phyloP scores from a whole-genome alignment of 2,797 vertebrate genomes.

The Trachops cirrhosus region DNA sequence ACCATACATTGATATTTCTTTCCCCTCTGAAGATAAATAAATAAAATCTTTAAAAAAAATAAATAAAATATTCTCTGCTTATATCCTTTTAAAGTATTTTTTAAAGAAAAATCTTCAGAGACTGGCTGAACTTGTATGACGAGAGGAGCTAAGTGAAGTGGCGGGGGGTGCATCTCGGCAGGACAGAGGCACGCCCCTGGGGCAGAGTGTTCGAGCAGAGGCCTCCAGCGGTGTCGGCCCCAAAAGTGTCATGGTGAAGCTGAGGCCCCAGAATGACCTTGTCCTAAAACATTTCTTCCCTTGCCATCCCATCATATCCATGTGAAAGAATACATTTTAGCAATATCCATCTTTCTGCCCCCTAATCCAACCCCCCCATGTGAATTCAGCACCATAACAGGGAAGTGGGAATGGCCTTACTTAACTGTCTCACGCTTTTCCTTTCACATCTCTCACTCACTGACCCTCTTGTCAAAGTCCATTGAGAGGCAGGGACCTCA shows the following conservation, averaged over 20 bases:
- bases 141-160: not conserved
- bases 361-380: not conserved
- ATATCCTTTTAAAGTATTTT: not conserved
- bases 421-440: not conserved
- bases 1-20: no score
- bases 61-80: not conserved
- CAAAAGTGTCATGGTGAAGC: not conserved
- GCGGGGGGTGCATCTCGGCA: fast-evolving
- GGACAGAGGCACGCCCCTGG: fast-evolving
- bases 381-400: not conserved
- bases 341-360: not conserved
- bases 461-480: not conserved
- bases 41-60: no score
- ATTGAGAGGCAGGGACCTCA: not conserved
- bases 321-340: not conserved
- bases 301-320: not conserved
- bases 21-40: no score
- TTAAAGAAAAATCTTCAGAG: not conserved
- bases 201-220: no score
- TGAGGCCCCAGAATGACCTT: not conserved
- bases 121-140: not conserved
- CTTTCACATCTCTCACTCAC: not conserved
- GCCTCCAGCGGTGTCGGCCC: fast-evolving
- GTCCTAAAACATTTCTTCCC: not conserved
- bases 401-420: not conserved